A percentile compares a stretch with the other conserved stretches of the same genome.
Conservation (phyloP, 2,888 invertebrate species). For the Pteria penguin region DNA sequence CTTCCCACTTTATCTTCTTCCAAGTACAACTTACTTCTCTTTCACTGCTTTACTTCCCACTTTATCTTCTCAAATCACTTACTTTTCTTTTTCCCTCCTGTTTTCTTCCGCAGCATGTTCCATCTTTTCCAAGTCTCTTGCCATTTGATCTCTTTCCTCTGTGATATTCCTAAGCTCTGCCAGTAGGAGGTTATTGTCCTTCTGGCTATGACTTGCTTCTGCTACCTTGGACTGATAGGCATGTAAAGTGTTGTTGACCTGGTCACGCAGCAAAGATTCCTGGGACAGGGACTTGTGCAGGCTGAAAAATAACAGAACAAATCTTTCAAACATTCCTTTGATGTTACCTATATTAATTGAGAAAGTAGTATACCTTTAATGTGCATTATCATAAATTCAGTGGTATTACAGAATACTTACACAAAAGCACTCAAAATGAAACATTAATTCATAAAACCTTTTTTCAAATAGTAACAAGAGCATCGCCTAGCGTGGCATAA, state of each 20-base stretch:
- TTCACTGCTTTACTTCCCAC: too few species aligned
- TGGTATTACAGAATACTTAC: too few species aligned
- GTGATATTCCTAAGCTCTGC: constrained; percentile 55
- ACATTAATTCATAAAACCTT: too few species aligned
- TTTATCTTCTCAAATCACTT: too few species aligned
- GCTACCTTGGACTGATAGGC: constrained; percentile 58
- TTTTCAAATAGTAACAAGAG: too few species aligned
- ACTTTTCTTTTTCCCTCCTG: constrained; percentile 55
- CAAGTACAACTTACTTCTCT: too few species aligned
- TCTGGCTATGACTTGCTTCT: constrained; percentile 50
- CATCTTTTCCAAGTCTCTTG: constrained; percentile 56
- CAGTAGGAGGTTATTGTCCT: constrained; percentile 58
- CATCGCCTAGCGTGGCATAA: too few species aligned
- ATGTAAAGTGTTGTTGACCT: constrained; percentile 63
- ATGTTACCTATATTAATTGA: too few species aligned
- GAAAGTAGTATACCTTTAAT: too few species aligned
- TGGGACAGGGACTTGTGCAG: constrained; percentile 72
- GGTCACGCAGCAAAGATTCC: constrained; percentile 63
- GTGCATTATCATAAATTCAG: too few species aligned
- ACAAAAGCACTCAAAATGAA: too few species aligned
- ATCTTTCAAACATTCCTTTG: neutral
- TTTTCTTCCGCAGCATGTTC: constrained; percentile 27
- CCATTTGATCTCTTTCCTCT: constrained; percentile 59
- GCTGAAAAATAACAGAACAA: constrained; percentile 52
- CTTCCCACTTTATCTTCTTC: too few species aligned